Percentiles rank a stretch among this genome's conserved stretches.
phyloP scores from a whole-genome alignment of 2,888 invertebrate species.

The Galerucella pusilla region DNA sequence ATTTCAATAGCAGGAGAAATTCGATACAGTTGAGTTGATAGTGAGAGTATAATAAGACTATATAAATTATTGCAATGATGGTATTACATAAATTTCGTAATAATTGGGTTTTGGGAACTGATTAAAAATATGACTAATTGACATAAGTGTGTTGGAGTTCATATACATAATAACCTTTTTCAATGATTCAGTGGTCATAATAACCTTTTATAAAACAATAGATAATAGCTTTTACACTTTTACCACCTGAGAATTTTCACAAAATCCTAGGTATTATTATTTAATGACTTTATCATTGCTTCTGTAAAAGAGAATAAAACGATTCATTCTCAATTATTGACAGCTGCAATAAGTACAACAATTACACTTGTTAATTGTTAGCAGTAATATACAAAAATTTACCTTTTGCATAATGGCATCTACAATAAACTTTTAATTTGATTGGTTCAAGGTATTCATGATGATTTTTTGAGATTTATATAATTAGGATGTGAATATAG shows the following conservation, averaged over 20 bases:
- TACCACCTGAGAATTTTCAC: too few relatives aligned
- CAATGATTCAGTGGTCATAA: too few relatives aligned
- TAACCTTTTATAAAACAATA: too few relatives aligned
- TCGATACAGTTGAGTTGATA: slow-evolving; percentile 29
- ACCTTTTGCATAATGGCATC: neutral
- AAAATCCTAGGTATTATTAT: too few relatives aligned
- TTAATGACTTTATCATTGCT: too few relatives aligned
- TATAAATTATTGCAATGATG: neutral
- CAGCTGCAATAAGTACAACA: neutral
- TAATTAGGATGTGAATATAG: neutral
- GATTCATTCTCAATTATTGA: too few relatives aligned
- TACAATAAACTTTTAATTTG: neutral
- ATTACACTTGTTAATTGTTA: neutral
- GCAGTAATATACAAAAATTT: neutral
- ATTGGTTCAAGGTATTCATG: neutral
- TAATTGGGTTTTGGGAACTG: neutral
- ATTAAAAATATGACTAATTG: too few relatives aligned
- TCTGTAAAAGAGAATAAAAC: too few relatives aligned
- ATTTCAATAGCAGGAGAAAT: slow-evolving; percentile 29
- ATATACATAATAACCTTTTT: too few relatives aligned
- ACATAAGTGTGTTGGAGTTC: too few relatives aligned
- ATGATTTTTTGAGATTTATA: neutral
- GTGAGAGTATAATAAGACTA: slow-evolving; percentile 21
- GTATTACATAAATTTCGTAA: slow-evolving; percentile 21
- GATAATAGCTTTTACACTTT: too few relatives aligned